phyloP scores from a whole-genome alignment of 2,888 invertebrate genomes.

The Aphodius granarius region DNA sequence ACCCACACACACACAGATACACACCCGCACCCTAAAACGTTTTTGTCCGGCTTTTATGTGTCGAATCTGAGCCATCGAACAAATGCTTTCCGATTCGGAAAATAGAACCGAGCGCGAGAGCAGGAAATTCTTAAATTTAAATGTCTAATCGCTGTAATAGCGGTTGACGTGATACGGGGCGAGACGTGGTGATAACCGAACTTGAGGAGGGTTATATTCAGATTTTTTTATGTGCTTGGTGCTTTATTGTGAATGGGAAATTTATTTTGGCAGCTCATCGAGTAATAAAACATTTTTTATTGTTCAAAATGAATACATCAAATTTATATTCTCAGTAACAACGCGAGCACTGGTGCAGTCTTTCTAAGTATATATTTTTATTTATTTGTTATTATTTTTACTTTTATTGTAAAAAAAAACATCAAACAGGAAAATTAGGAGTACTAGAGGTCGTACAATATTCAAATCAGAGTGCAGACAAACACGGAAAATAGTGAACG shows the following conservation, averaged over 20 bases:
- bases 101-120: constrained; percentile 8
- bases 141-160: constrained; percentile 3
- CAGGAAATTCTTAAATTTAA: constrained; percentile 21
- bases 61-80: constrained; percentile 22
- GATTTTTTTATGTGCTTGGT: too few relatives aligned
- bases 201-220: too few relatives aligned
- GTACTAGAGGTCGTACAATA: background rate
- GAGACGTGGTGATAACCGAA: too few relatives aligned
- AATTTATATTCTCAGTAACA: too few relatives aligned
- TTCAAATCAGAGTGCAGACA: background rate
- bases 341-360: too few relatives aligned
- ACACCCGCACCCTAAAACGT: constrained; percentile 5
- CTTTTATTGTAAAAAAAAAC: too few relatives aligned
- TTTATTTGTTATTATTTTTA: too few relatives aligned
- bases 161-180: background rate
- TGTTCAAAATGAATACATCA: too few relatives aligned
- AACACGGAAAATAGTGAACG: background rate
- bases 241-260: too few relatives aligned
- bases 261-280: too few relatives aligned
- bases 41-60: constrained; percentile 27
- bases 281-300: too few relatives aligned
- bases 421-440: background rate
- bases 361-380: too few relatives aligned
- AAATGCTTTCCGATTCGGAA: constrained; percentile 20
- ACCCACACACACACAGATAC: background rate